These are phyloP conservation scores for Euphonia xanthogaster DNA, from an alignment of 2,797 vertebrate genomes.

Conservation along the genomic window DNA sequence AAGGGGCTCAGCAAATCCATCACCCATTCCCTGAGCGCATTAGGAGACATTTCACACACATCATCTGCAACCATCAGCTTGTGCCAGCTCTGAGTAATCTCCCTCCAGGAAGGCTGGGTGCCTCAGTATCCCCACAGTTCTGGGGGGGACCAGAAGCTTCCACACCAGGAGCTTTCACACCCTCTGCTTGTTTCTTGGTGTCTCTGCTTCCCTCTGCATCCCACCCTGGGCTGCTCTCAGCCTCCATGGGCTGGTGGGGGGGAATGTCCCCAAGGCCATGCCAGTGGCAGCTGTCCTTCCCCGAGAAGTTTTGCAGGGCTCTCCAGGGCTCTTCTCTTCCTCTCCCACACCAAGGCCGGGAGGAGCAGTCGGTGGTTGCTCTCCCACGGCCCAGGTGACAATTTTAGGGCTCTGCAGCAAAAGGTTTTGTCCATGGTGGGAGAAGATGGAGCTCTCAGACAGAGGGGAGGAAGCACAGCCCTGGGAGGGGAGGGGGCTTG, in stretches of 20 bases:
- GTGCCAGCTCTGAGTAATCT: background rate
- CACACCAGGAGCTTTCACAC: background rate
- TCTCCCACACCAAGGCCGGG: fast-evolving
- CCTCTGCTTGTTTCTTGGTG: fast-evolving
- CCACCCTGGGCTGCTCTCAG: fast-evolving
- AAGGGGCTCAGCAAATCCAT: background rate
- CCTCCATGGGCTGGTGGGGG: background rate
- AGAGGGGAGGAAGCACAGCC: background rate
- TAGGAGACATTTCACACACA: background rate
- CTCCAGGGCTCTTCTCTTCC: fast-evolving
- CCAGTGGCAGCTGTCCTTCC: background rate
- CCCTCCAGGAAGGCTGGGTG: background rate
- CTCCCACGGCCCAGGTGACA: background rate
- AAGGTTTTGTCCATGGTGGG: fast-evolving
- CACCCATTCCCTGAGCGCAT: background rate
- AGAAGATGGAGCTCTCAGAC: background rate
- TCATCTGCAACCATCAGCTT: background rate
- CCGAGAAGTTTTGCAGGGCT: background rate
- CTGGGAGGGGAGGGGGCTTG: fast-evolving
- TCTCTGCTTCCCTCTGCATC: background rate
- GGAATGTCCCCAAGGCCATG: fast-evolving
- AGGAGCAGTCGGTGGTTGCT: fast-evolving
- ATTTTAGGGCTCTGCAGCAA: background rate
- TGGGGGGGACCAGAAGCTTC: background rate
- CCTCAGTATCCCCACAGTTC: fast-evolving